Evolutionary conservation across 2,888 invertebrate genomes (phyloP), one percentile per base, ranked within the genome.

Genomic region (Chaetoderma sp.): DNA sequence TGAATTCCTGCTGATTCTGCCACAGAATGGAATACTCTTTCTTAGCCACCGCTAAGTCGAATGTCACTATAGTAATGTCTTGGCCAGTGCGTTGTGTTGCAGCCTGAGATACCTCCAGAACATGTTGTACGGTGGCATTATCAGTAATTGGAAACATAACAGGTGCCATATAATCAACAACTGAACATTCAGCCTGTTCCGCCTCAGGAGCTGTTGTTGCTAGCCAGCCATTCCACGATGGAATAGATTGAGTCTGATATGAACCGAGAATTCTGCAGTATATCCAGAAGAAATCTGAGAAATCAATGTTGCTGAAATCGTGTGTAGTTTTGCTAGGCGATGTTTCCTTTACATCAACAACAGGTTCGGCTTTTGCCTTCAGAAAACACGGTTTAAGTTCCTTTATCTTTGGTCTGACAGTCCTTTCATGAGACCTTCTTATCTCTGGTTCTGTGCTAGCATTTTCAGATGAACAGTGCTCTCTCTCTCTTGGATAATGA

Each of bases 1-100:
- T n/a, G n/a, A n/a, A n/a, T n/a, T n/a, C n/a, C n/a, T n/a, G n/a
- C 56, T 58, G 4, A 25, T 65, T 27, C 36, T 70, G 66, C 70
- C 67, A 72, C 1, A 65, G 60, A 0, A 70, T 6, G 23, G 50
- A 8, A 33, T 67, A 71, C 16, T 66, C 73, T 54, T 70, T 68
- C 27, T 62, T 72, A 5, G 71, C 68, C n/a, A 67, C 67, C 8
- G 69, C 69, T n/a, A 71, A 23, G 42, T 73, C 65, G 59, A 71
- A 73, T 10, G 71, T 71, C 0, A 71, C 63, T 50, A 71, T 52
- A 0, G 68, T 62, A 39, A 65, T 66, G 8, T 55, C 23, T 28
- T n/a, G n/a, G n/a, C n/a, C n/a, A n/a, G n/a, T n/a, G n/a, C n/a
- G n/a, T n/a, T n/a, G n/a, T n/a, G n/a, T 52, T 27, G 59, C 71